Evolutionary conservation across 2,888 invertebrate genomes (phyloP).

Genomic region (Cerceris rybyensis): DNA sequence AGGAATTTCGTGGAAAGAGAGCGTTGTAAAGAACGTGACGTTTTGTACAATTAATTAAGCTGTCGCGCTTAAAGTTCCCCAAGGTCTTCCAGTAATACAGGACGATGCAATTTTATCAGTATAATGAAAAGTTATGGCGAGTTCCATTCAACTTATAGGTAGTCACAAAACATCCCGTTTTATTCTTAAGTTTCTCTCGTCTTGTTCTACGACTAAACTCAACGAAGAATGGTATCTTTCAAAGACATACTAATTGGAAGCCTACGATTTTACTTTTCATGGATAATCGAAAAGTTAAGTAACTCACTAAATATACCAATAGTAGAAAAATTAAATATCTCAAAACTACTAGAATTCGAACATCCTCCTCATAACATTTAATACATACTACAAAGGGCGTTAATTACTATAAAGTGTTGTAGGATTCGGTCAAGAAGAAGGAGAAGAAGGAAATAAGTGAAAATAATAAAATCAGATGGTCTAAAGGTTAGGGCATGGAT

Average conservation of each 20-base stretch:
- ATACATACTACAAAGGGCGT: too few species aligned
- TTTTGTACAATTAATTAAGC: neutral
- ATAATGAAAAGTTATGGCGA: conserved; percentile 28
- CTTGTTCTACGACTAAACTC: conserved; percentile 33
- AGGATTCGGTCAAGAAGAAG: too few species aligned
- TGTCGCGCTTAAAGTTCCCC: neutral
- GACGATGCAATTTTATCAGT: conserved; percentile 22
- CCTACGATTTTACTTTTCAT: conserved; percentile 17
- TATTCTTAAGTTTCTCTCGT: conserved; percentile 42
- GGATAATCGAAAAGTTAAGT: neutral
- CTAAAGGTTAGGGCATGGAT: too few species aligned
- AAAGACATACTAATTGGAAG: conserved; percentile 17
- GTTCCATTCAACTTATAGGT: conserved; percentile 14
- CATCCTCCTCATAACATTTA: too few species aligned
- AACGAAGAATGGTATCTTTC: conserved; percentile 8
- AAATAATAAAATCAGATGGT: too few species aligned
- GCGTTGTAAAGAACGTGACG: neutral
- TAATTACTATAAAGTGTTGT: too few species aligned
- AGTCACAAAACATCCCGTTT: conserved; percentile 34
- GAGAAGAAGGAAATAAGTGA: too few species aligned
- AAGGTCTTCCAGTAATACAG: neutral
- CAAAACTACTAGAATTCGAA: too few species aligned
- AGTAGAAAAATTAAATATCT: too few species aligned
- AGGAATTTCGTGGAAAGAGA: neutral
- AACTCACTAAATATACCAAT: conserved; percentile 36